A percentile compares a stretch with the other conserved stretches of the same genome.
Evolutionary conservation across 2,113 vertebrate genomes (phyloP).

Genomic region (Spea multiplicata): DNA sequence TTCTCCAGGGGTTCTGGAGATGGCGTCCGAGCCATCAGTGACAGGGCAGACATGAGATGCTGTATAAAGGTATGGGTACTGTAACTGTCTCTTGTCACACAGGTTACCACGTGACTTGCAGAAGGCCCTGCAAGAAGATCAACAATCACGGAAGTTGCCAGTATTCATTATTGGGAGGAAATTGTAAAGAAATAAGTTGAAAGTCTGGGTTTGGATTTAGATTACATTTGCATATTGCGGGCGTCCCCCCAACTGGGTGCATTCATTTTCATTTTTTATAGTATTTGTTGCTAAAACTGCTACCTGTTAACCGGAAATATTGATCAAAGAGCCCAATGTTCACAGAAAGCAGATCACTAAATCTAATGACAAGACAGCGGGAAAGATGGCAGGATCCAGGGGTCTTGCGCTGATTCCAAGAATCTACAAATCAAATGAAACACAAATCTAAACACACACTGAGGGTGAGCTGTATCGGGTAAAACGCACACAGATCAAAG

Average conservation of each 20-base stretch:
- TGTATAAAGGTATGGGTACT: slow-evolving; percentile 88
- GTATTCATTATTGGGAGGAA: too few relatives aligned
- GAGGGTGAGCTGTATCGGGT: too few relatives aligned
- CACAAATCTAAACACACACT: not conserved
- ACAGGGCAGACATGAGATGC: slow-evolving; percentile 90
- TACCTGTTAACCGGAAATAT: slow-evolving; percentile 90
- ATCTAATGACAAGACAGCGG: slow-evolving; percentile 77
- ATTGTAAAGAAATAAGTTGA: too few relatives aligned
- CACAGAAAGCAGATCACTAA: slow-evolving; percentile 79
- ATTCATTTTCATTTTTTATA: not conserved
- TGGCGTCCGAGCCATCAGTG: slow-evolving; percentile 81
- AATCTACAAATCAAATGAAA: slow-evolving; percentile 60
- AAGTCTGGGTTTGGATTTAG: too few relatives aligned
- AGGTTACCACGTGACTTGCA: slow-evolving; percentile 81
- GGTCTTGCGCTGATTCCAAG: slow-evolving; percentile 69
- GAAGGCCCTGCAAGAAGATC: slow-evolving; percentile 65
- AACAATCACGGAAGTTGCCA: not conserved
- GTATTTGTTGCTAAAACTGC: slow-evolving; percentile 48
- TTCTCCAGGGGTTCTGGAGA: slow-evolving; percentile 88
- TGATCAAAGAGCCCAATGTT: slow-evolving; percentile 96
- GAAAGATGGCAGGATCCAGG: slow-evolving; percentile 76
- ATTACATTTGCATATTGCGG: too few relatives aligned
- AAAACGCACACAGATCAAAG: too few relatives aligned
- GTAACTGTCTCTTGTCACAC: slow-evolving; percentile 90
- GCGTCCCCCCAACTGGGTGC: too few relatives aligned